These are phyloP conservation scores for Microtus oregoni DNA, from an alignment of 2,113 vertebrate species.

Conservation along the genomic window DNA sequence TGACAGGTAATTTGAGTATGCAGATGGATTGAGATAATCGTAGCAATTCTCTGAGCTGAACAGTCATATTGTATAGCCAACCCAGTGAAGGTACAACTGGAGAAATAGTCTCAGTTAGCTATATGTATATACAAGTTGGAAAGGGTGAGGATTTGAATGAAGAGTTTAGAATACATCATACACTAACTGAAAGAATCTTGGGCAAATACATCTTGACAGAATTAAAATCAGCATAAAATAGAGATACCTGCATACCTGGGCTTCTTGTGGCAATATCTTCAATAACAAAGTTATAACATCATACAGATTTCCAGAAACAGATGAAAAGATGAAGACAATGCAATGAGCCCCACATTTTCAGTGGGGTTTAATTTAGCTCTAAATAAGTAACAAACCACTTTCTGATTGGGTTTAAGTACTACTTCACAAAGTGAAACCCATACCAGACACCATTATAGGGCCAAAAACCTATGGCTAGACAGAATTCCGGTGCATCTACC, in stretches of 20 bases:
- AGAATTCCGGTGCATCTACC: not conserved
- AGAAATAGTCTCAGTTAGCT: not conserved
- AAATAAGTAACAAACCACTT: not conserved
- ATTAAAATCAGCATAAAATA: not conserved
- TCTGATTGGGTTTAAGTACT: not conserved
- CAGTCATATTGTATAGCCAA: not conserved
- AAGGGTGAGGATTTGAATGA: not conserved
- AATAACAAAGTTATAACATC: not conserved
- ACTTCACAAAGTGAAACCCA: not conserved
- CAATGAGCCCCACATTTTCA: too few species aligned
- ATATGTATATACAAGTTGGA: not conserved
- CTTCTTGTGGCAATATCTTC: not conserved
- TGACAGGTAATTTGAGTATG: rapidly evolving
- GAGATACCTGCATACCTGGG: rapidly evolving
- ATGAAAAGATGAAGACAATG: not conserved
- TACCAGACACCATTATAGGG: not conserved
- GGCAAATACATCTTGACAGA: not conserved
- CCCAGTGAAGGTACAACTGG: not conserved
- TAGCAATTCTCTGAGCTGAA: not conserved
- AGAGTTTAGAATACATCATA: not conserved
- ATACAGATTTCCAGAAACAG: not conserved
- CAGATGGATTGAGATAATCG: not conserved
- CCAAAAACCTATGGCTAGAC: not conserved
- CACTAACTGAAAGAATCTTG: not conserved
- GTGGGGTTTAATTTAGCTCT: not conserved